Conservation (phyloP, 2,113 vertebrate species). For the Eubucco bourcierii region DNA sequence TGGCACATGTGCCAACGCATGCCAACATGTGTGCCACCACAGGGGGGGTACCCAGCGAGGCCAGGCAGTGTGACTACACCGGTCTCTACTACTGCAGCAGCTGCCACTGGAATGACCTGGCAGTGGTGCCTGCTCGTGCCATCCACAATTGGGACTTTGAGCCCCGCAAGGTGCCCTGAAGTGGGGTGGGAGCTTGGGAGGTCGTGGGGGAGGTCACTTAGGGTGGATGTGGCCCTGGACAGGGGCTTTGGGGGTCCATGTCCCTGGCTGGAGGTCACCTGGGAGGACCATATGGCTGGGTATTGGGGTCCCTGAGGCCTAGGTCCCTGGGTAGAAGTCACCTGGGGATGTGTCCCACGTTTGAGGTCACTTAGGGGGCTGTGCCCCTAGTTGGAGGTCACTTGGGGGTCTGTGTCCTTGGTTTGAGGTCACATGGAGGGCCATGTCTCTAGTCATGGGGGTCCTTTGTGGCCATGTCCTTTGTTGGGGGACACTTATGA, state of each 20-base stretch:
- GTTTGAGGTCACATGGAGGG: background rate
- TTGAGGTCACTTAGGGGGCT: background rate
- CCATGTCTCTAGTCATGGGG: background rate
- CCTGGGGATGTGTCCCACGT: background rate
- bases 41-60: slow-evolving; percentile 92
- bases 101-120: slow-evolving; percentile 97
- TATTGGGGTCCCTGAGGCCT: background rate
- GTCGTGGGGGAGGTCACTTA: no score
- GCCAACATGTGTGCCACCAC: background rate
- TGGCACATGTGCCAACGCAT: rapidly evolving
- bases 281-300: background rate
- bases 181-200: rapidly evolving
- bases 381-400: background rate
- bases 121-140: slow-evolving; percentile 88
- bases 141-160: slow-evolving; percentile 99
- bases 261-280: background rate
- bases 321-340: background rate
- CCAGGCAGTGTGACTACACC: slow-evolving; percentile 95
- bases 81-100: slow-evolving; percentile 97
- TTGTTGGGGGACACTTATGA: background rate
- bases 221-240: background rate
- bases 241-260: background rate
- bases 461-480: background rate
- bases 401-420: background rate
- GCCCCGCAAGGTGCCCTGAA: slow-evolving; percentile 83